Evolutionary conservation across 2,113 vertebrate genomes (phyloP), one percentile per base, ranked within the genome.

Genomic region (Pedionomus torquatus): DNA sequence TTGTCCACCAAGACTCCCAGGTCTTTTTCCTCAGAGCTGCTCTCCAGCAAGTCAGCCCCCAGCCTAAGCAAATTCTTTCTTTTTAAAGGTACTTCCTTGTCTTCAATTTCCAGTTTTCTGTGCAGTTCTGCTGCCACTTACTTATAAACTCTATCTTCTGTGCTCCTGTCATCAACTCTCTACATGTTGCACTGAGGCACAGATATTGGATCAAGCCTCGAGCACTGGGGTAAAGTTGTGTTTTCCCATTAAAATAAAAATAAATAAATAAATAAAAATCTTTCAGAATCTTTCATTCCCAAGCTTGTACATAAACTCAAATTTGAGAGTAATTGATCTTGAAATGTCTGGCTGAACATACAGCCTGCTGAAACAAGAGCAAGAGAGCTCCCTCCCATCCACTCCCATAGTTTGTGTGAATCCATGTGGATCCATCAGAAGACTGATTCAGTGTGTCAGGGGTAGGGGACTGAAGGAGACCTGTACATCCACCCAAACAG

Each of bases 261-360:
- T 39, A 48, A 51, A 64, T 10, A 55, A 18, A 63, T 19, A 46
- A 57, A n/a, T 41, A 48, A 11, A n/a, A 55, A 1, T 39, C 74
- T 77, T 93, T 64, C 60, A 71, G 88, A 76, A 51, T 65, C 49
- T 89, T 89, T 64, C 54, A 84, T 89, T 93, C 64, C 65, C 60
- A 74, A 61, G 44, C 35, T 92, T 52, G 31, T 81, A 31, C 41
- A 43, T 63, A 90, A 95, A 92, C 46, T 71, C 82, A 85, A 48
- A 83, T 83, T 93, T 96, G 92, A 96, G 76, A 88, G 88, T 92
- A 96, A 96, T 92, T 90, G 43, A 54, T 93, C 63, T 88, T 94
- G 90, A 94, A 96, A 60, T 65, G 66, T 92, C 87, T 92, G 86
- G 76, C 91, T 74, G 68, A 89, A 74, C 25, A 44, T 74, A 65